Percentiles rank a stretch among this genome's conserved stretches.
Conservation (phyloP, 2,888 invertebrate species). For the Lycia hirtaria region DNA sequence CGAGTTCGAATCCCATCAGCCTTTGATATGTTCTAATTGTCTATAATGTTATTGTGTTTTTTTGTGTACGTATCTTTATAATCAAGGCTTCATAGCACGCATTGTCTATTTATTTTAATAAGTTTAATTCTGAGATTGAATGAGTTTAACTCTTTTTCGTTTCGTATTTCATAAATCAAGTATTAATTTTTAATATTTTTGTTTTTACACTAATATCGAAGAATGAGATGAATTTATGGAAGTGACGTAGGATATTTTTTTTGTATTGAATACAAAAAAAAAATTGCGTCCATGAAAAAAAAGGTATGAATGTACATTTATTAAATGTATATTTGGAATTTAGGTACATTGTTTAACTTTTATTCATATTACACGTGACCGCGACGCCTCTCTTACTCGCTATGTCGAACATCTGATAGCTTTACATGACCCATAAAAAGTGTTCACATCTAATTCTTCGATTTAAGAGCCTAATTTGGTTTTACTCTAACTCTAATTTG, state of each 20-base stretch:
- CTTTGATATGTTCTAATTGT: background rate
- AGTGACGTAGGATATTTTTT: too few relatives aligned
- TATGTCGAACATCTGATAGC: too few relatives aligned
- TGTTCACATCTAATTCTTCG: background rate
- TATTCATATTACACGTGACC: too few relatives aligned
- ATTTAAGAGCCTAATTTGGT: background rate
- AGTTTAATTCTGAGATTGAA: slow-evolving; percentile 17
- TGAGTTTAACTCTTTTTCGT: slow-evolving; percentile 15
- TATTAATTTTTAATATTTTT: slow-evolving; percentile 1
- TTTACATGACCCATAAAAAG: too few relatives aligned
- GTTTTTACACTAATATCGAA: background rate
- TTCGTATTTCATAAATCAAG: slow-evolving; percentile 5
- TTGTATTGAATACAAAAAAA: too few relatives aligned
- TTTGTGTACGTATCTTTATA: slow-evolving; percentile 56
- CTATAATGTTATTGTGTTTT: slow-evolving; percentile 18
- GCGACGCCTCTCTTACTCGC: too few relatives aligned
- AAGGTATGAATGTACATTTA: too few relatives aligned
- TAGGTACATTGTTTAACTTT: too few relatives aligned
- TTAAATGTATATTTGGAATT: too few relatives aligned
- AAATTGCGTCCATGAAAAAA: too few relatives aligned
- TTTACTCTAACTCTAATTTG: background rate
- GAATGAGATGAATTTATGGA: background rate
- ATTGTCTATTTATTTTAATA: slow-evolving; percentile 58
- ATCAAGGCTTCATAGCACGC: slow-evolving; percentile 54
- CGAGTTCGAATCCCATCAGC: too few relatives aligned